phyloP scores from a whole-genome alignment of 1,140 invertebrate genomes.

The Drosophila serrata region DNA sequence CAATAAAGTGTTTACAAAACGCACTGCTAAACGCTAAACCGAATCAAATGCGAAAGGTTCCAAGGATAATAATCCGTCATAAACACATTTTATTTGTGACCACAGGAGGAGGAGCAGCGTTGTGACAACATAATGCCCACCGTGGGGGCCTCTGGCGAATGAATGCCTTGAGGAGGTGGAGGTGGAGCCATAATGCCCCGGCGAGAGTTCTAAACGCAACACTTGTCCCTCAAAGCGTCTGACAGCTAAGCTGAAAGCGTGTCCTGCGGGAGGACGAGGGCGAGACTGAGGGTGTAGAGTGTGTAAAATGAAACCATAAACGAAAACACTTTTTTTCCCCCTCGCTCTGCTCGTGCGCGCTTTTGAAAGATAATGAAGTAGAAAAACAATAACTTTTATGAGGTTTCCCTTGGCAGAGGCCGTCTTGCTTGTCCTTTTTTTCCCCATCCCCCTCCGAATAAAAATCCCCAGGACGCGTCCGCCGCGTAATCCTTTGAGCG shows the following conservation, averaged over 20 bases:
- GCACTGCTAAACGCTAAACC: conserved; percentile 1
- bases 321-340: conserved; percentile 63
- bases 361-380: conserved; percentile 83
- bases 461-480: conserved; percentile 20
- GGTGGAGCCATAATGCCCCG: conserved; percentile 1
- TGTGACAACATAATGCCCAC: conserved; percentile 16
- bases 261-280: conserved; percentile 19
- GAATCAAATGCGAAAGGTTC: conserved; percentile 5
- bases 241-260: conserved; percentile 59
- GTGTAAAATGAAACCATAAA: conserved; percentile 81
- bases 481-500: conserved; percentile 74
- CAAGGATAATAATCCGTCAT: conserved; percentile 17
- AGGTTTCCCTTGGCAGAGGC: conserved; percentile 60
- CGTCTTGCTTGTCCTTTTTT: not conserved
- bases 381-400: conserved; percentile 85
- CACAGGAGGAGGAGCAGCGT: not conserved
- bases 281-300: conserved; percentile 18
- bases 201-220: conserved; percentile 58
- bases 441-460: not conserved
- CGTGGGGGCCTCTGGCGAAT: not conserved
- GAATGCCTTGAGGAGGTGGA: conserved; percentile 2
- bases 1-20: conserved; percentile 16
- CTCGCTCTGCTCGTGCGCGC: conserved; percentile 24
- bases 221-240: conserved; percentile 70
- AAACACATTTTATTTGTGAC: conserved; percentile 24